phyloP scores from a whole-genome alignment of 2,888 invertebrate species.

The Ectemnius cavifrons region DNA sequence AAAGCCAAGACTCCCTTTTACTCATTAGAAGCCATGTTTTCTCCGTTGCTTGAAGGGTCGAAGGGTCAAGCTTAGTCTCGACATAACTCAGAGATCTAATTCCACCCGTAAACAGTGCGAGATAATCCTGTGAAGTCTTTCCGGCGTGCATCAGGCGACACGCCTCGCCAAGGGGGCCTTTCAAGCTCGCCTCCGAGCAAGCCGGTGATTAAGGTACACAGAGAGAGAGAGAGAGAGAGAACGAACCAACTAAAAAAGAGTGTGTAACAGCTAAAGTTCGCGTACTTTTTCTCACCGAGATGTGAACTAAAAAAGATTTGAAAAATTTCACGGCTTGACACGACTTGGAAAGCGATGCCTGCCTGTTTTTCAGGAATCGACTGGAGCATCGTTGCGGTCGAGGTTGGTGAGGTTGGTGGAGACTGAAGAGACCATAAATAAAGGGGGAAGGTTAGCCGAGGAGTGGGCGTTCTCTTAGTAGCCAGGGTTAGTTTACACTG shows the following conservation, averaged over 20 bases:
- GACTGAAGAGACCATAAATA: conserved; percentile 62
- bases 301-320: not conserved
- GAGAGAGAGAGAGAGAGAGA: too few relatives aligned
- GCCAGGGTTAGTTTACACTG: conserved; percentile 54
- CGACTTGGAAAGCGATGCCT: conserved; percentile 52
- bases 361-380: conserved; percentile 64
- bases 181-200: too few relatives aligned
- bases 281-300: too few relatives aligned
- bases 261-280: too few relatives aligned
- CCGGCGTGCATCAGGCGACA: conserved; percentile 1
- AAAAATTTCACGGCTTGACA: conserved; percentile 49
- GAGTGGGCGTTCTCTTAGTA: conserved; percentile 48
- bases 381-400: conserved; percentile 54
- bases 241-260: too few relatives aligned
- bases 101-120: too few relatives aligned
- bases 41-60: too few relatives aligned
- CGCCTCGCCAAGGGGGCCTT: not conserved
- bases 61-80: too few relatives aligned
- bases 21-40: too few relatives aligned
- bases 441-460: conserved; percentile 47
- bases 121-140: not conserved
- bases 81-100: too few relatives aligned
- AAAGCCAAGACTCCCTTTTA: too few relatives aligned
- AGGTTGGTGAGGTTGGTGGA: conserved; percentile 49
- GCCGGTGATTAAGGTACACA: too few relatives aligned